Base-by-base conservation (phyloP, 2,888 invertebrate species). In the Ditula angustiorana region DNA sequence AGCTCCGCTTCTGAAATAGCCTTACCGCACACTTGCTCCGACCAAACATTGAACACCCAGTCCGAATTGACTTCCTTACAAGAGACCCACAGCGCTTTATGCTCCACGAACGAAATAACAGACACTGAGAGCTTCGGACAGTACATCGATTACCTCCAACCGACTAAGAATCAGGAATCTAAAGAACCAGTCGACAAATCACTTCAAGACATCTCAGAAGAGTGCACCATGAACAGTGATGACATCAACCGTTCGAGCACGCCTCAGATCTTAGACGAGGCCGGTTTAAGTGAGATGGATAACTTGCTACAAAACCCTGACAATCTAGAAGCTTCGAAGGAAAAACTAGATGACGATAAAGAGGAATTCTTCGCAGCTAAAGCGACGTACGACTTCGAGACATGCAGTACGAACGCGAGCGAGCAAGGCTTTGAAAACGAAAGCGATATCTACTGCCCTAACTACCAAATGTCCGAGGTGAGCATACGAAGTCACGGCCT, bases 391-490 rank as follows among this genome's bases (percentile, higher is more conserved):
- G 92, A 92, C 62, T 91, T 89, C 59, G 93, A 92, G 63, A 90
- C 92, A 5, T 88, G 90, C 70, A 92, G 92, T 64, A 90, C 88
- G 0, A 92, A 91, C 65, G 88, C 90, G 0, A 90, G 91, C 67
- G 93, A 92, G 68, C 92, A 92, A 64, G 90, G 87, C 0, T 93
- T 92, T 57, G 93, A 93, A 19, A 94, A 94, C 69, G 95, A 94
- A 78, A 95, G 95, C 72, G 95, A 95, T 76, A 92, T 95, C 1
- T 95, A 95, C 77, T 93, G 92, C 44, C 92, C 92, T 0, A 92
- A 93, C 67, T 95, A 95, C 72, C 95, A 95, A 80, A 93, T 95
- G 86, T 95, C 95, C 0, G 95, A 95, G 85, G 93, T 95, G 0
- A 95, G 95, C 74, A 95, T 95, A 72, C 87, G 94, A 41, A 95